Evolutionary conservation across 1,140 invertebrate genomes (phyloP), one percentile per base, ranked within the genome.

Genomic region (Aphidius ervi): DNA sequence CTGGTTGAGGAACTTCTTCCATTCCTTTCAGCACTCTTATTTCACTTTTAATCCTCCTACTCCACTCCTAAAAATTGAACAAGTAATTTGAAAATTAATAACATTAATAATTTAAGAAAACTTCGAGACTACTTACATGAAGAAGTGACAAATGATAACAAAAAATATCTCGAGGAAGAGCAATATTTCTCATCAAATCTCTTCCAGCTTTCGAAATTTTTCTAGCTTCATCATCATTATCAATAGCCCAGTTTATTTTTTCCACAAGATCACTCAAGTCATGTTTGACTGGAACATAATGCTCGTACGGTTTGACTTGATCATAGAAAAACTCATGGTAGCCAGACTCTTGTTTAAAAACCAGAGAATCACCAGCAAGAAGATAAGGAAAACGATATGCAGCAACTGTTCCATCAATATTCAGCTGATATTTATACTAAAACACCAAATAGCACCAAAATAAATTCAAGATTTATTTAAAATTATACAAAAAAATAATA

Each of bases 321-420:
- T 83, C 79, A 73, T 98, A 98, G 80, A 97, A 98, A 82, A 94
- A 89, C 83, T 98, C 96, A 77, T 95, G 95, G 77, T 94, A 98
- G 23, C 85, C 81, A 1, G 95, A 98, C 50, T 94, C 86, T 78
- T 96, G 94, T 81, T 98, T 99, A 3, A 98, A 82, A 9, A 98
- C 88, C 46, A 95, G 77, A 23, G 91, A 88, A 72, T 90, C 88
- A 8, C 95, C 94, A 59, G 85, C 89, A 57, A 98, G 74, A 9
- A 98, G 82, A 77, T 95, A 98, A 3, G 96, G 95, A 60, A 97
- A 86, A 67, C 96, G 82, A 80, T 98, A 99, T 1, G 95, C 92
- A 48, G 96, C 95, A 23, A 99, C 96, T 59, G 94, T 95, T 20
- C 96, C 96, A 85, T 99, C 96, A 52, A 98, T 86, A 74, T 90